These are phyloP conservation scores for Tolmerus cingulatus DNA, from an alignment of 2,888 invertebrate genomes.

Conservation along the genomic window DNA sequence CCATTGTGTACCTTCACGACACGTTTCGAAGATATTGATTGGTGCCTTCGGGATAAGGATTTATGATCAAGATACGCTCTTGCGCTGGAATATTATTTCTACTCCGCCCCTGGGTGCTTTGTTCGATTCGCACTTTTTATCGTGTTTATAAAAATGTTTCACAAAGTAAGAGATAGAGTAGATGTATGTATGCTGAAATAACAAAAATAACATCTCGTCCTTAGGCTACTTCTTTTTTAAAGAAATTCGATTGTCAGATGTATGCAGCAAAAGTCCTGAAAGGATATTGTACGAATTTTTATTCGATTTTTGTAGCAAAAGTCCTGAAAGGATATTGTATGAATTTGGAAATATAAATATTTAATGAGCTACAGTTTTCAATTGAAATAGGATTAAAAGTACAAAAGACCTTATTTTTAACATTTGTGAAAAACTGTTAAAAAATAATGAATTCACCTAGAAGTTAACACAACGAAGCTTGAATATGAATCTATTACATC, in stretches of 20 bases:
- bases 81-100: background rate
- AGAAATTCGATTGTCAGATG: background rate
- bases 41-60: background rate
- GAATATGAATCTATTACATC: no score
- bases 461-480: no score
- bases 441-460: no score
- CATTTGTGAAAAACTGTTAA: no score
- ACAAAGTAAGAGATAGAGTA: background rate
- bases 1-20: background rate
- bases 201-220: background rate
- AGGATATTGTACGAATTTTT: no score
- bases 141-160: background rate
- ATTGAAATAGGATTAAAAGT: no score
- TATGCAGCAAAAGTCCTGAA: background rate
- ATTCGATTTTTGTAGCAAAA: background rate
- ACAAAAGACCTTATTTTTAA: no score
- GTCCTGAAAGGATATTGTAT: no score
- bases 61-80: background rate
- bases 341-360: no score
- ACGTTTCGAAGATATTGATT: background rate
- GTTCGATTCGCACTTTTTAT: background rate
- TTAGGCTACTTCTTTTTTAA: background rate
- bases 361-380: no score
- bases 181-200: background rate
- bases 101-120: background rate